A percentile compares a stretch with the other conserved stretches of the same genome.
Conservation (phyloP, 2,888 invertebrate genomes). For the Bombylius major region DNA sequence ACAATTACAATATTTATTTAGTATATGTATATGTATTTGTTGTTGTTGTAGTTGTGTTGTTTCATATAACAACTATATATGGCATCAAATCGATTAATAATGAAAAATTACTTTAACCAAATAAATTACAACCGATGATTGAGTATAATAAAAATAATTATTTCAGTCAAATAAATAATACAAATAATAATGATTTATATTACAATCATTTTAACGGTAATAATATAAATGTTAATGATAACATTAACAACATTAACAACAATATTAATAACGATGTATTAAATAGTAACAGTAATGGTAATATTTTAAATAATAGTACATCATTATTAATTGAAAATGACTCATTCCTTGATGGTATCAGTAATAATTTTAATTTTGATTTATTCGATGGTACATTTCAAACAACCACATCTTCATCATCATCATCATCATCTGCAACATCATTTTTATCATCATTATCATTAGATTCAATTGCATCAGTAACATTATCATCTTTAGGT, state of each 20-base stretch:
- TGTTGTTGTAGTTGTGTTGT: no score
- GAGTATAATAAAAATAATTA: conserved; percentile 10
- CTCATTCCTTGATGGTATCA: not conserved
- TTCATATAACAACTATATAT: no score
- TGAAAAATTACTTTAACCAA: conserved; percentile 1
- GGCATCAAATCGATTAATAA: not conserved
- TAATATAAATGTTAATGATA: not conserved
- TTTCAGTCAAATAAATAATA: conserved; percentile 6
- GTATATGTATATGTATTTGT: no score
- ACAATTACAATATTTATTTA: no score
- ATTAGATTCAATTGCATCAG: not conserved
- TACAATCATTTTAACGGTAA: not conserved
- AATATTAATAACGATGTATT: not conserved
- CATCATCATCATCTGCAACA: not conserved
- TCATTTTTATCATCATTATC: not conserved
- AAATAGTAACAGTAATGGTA: not conserved
- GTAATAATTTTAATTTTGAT: not conserved
- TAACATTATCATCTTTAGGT: not conserved
- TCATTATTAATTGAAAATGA: not conserved
- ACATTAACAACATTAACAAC: not conserved
- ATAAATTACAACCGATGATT: conserved; percentile 13
- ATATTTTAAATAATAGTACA: not conserved
- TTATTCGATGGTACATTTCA: not conserved
- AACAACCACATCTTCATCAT: not conserved
- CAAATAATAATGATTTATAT: conserved; percentile 1